phyloP scores from a whole-genome alignment of 1,140 invertebrate species.

The Camponotus floridanus region DNA sequence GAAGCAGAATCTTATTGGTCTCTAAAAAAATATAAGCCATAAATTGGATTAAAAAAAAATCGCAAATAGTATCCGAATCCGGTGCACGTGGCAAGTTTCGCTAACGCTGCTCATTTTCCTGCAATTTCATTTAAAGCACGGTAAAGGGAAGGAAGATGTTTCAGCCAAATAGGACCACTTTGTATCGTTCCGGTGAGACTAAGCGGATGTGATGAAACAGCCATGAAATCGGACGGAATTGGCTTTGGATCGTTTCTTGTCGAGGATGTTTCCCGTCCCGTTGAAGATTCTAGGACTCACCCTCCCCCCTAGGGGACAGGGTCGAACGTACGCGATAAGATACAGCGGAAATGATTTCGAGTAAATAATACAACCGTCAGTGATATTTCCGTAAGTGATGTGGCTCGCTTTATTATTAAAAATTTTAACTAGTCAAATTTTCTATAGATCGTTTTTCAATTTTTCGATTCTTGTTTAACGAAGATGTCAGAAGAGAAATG shows the following conservation, averaged over 20 bases:
- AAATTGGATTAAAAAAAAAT: background rate
- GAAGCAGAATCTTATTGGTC: background rate
- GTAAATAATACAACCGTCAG: background rate
- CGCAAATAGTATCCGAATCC: background rate
- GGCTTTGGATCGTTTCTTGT: conserved; percentile 14
- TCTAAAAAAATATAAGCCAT: too few species aligned
- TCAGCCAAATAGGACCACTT: conserved; percentile 36
- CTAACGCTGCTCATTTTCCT: conserved; percentile 9
- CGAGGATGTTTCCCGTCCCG: background rate
- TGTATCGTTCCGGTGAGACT: conserved; percentile 18
- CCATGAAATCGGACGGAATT: conserved; percentile 65
- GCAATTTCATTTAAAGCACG: conserved; percentile 19
- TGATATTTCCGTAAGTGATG: background rate
- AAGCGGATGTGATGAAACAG: conserved; percentile 46
- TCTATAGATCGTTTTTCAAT: background rate
- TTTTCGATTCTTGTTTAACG: background rate
- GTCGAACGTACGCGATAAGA: background rate
- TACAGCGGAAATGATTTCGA: background rate
- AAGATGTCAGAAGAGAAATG: background rate
- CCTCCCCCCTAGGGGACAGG: background rate
- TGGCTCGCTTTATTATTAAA: background rate
- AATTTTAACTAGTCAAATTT: background rate
- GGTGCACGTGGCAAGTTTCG: background rate
- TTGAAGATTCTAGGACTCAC: background rate
- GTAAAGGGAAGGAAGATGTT: conserved; percentile 29